These are phyloP conservation scores for Calephelis virginiensis DNA, from an alignment of 1,140 invertebrate species.

Conservation along the genomic window DNA sequence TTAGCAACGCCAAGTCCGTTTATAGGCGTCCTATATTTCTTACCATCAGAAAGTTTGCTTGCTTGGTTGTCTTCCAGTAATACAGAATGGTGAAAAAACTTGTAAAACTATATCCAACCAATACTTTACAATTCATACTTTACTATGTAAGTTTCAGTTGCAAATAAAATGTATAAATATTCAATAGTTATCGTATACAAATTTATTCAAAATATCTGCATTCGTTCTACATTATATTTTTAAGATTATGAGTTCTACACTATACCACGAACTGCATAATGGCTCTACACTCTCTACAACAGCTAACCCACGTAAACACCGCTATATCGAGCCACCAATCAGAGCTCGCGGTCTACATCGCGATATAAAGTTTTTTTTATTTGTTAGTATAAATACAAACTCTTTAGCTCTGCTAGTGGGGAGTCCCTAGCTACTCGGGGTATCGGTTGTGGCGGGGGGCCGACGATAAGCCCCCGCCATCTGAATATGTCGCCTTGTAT, in stretches of 20 bases:
- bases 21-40: too few species aligned
- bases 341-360: constrained; percentile 35
- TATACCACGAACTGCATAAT: not conserved
- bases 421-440: constrained; percentile 51
- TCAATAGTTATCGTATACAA: too few species aligned
- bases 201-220: too few species aligned
- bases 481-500: constrained; percentile 47
- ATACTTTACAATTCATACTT: too few species aligned
- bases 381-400: constrained; percentile 38
- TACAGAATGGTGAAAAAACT: too few species aligned
- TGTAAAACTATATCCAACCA: too few species aligned
- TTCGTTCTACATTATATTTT: too few species aligned
- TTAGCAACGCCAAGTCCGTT: too few species aligned
- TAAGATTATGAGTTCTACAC: not conserved
- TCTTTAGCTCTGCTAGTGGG: constrained; percentile 17
- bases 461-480: constrained; percentile 45
- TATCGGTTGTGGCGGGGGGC: constrained; percentile 51
- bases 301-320: constrained; percentile 8
- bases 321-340: constrained; percentile 35
- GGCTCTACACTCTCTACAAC: constrained; percentile 5
- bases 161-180: too few species aligned
- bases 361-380: constrained; percentile 39
- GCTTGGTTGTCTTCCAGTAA: too few species aligned
- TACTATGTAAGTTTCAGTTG: too few species aligned
- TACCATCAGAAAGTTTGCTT: too few species aligned